phyloP scores from a whole-genome alignment of 2,888 invertebrate genomes.

The Cyclophora albipunctata region DNA sequence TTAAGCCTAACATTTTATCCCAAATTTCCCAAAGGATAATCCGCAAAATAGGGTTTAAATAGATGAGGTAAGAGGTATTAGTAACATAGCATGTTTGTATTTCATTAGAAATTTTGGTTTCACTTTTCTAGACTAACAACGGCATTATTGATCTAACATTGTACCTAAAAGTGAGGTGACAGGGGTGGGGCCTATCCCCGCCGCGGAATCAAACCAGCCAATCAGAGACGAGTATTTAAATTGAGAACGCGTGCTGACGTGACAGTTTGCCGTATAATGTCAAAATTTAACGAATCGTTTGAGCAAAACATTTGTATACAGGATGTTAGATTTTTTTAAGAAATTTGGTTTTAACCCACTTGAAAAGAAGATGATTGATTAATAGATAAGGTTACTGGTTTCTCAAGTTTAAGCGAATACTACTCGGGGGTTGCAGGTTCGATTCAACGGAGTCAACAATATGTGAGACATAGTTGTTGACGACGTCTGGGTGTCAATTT shows the following conservation, averaged over 20 bases:
- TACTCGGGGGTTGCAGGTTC: too few relatives aligned
- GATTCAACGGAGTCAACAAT: too few relatives aligned
- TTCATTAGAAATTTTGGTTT: background rate
- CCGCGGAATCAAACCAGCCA: constrained; percentile 31
- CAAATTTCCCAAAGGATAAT: too few relatives aligned
- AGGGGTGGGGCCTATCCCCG: constrained; percentile 31
- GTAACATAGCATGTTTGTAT: background rate
- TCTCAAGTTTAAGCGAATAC: too few relatives aligned
- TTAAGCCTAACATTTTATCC: too few relatives aligned
- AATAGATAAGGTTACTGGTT: too few relatives aligned
- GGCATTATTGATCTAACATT: constrained; percentile 38
- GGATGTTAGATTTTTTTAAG: constrained; percentile 21
- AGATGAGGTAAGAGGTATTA: background rate
- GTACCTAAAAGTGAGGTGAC: constrained; percentile 28
- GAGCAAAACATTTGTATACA: constrained; percentile 45
- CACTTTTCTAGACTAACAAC: constrained; percentile 12
- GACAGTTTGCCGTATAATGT: constrained; percentile 44
- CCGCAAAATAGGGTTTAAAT: too few relatives aligned
- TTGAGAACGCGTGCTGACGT: constrained; percentile 57
- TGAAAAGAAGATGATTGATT: too few relatives aligned
- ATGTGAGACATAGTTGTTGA: too few relatives aligned
- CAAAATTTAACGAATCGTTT: constrained; percentile 54
- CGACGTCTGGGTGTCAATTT: too few relatives aligned
- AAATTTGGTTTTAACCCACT: too few relatives aligned
- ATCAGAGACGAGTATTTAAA: constrained; percentile 39